phyloP scores from a whole-genome alignment of 2,888 invertebrate genomes.

The Morpho achilles region DNA sequence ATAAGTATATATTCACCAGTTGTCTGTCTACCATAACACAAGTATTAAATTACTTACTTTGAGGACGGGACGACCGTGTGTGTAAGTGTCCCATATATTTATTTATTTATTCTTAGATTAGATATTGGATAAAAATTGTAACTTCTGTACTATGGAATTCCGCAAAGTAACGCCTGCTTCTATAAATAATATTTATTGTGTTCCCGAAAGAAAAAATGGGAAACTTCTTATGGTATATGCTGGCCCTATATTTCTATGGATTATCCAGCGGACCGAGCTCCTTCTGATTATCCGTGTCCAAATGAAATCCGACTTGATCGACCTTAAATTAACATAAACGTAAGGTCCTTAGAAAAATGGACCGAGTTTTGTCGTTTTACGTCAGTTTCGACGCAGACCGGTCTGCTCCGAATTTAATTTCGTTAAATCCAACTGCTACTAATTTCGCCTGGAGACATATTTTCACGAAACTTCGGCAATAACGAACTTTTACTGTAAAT shows the following conservation, averaged over 20 bases:
- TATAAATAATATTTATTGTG: too few species aligned
- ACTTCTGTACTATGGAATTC: too few species aligned
- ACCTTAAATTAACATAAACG: not conserved
- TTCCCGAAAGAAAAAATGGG: too few species aligned
- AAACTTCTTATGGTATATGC: too few species aligned
- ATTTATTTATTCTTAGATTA: too few species aligned
- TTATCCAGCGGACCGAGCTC: not conserved
- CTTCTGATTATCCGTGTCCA: not conserved
- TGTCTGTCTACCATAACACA: too few species aligned
- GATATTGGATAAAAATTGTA: too few species aligned
- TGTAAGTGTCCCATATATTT: too few species aligned
- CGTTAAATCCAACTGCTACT: slow-evolving; percentile 26
- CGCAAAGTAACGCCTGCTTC: too few species aligned
- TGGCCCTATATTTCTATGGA: not conserved
- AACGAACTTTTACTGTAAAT: slow-evolving; percentile 26
- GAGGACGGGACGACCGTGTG: too few species aligned
- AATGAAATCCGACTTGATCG: not conserved
- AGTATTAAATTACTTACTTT: too few species aligned
- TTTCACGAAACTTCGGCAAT: slow-evolving; percentile 28
- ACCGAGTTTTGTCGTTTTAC: slow-evolving; percentile 3
- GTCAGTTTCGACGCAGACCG: not conserved
- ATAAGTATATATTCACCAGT: too few species aligned
- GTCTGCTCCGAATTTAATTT: slow-evolving; percentile 20
- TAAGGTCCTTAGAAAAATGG: not conserved
- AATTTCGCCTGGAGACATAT: slow-evolving; percentile 26